A percentile compares a stretch with the other conserved stretches of the same genome.
Conservation (phyloP, 2,113 vertebrate species). For the Echinops telfairi region DNA sequence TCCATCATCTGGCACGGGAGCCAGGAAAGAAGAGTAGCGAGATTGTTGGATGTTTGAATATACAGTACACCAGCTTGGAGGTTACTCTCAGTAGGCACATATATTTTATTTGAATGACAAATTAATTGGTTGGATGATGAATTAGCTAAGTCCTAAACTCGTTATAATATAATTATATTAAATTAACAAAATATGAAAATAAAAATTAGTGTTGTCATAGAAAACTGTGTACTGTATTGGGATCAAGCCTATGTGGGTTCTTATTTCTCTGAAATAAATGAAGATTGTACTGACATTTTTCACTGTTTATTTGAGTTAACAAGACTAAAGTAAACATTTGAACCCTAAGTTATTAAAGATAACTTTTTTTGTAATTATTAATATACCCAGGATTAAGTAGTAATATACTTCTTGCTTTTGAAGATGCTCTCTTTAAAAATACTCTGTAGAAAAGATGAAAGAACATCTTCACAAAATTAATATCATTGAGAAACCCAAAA, state of each 20-base stretch:
- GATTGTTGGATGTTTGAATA: neutral
- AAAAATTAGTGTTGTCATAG: constrained; percentile 39
- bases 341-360: neutral
- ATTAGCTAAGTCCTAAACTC: constrained; percentile 44
- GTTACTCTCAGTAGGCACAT: neutral
- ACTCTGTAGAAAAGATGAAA: constrained; percentile 60
- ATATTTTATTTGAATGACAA: constrained; percentile 18
- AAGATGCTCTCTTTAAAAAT: constrained; percentile 21
- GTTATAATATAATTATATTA: constrained; percentile 61
- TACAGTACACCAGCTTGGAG: neutral
- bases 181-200: constrained; percentile 70
- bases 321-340: neutral
- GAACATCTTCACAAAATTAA: constrained; percentile 66
- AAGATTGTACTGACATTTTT: neutral
- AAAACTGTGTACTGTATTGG: constrained; percentile 57
- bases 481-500: constrained; percentile 39
- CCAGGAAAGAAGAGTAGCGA: neutral
- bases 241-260: constrained; percentile 1
- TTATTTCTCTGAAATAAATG: constrained; percentile 41
- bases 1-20: neutral
- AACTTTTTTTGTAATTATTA: constrained; percentile 34
- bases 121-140: constrained; percentile 57
- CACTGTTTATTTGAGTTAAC: neutral
- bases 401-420: constrained; percentile 21
- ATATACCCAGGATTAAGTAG: neutral